Evolutionary conservation across 2,113 vertebrate genomes (phyloP), one percentile per base, ranked within the genome.

Genomic region (Sinocyclocheilus maitianheensis): DNA sequence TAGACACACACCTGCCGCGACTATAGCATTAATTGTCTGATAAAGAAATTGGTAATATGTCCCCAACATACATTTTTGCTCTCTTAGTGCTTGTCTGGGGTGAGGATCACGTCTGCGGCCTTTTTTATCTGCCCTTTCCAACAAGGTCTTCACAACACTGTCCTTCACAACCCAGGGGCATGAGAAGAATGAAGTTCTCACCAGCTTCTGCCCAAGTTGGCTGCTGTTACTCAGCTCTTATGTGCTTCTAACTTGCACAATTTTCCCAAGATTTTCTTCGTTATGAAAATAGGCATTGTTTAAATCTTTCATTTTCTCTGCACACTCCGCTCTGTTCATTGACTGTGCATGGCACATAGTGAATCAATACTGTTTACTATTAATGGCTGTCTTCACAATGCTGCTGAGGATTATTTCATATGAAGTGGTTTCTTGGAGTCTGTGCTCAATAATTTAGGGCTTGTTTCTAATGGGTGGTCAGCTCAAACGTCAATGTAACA

Each of bases 381-480:
- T 88, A 89, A 92, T 91, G 80, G 81, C 87, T 86, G 87, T 80
- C 63, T 82, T 85, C 71, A 83, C 86, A 92, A 88, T 12, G 84
- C 83, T 65, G 85, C 87, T 40, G 81, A 86, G 62, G 82, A 89
- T 91, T 86, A 86, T 90, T 91, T 85, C 76, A 87, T 89, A 90
- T 91, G 71, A 89, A 88, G 85, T 77, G 48, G 86, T 89, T 90
- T 88, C 86, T 87, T 90, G 90, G 84, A 87, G 88, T 85, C 37
- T 84, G 60, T 51, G 77, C 87, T 92, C 89, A 91, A 92, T 92
- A 89, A 85, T 92, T 90, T 46, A 91, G 74, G 72, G 83, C 83
- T 90, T 72, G 72, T 83, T 90, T 88, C 85, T 87, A 85, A 84
- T 86, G 76, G 74, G 85, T 71, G 81, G 86, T 83, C 84, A 78